A percentile compares a stretch with the other conserved stretches of the same genome.
Evolutionary conservation across 2,113 vertebrate genomes (phyloP).

Genomic region (Bungarus multicinctus): DNA sequence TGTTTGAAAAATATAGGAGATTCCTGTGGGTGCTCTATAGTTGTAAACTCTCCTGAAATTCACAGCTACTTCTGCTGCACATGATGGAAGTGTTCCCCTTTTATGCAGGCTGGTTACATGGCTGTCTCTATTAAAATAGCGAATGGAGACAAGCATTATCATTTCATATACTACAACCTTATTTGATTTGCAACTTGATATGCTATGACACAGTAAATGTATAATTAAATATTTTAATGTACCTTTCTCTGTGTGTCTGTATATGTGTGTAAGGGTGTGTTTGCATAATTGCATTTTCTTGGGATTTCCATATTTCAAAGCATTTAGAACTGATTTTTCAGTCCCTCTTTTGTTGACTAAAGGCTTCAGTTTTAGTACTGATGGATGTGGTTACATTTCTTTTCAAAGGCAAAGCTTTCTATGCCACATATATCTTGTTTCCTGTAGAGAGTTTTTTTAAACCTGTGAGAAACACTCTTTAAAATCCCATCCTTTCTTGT

Average conservation of each 20-base stretch:
- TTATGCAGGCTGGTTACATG: background rate
- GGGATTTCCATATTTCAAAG: background rate
- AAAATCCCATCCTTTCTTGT: background rate
- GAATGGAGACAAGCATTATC: background rate
- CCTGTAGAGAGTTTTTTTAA: background rate
- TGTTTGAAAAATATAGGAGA: background rate
- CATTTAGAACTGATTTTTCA: background rate
- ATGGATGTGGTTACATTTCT: constrained; percentile 29
- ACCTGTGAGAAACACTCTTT: background rate
- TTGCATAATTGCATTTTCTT: background rate
- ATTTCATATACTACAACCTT: background rate
- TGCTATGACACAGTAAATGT: background rate
- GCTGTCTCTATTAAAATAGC: background rate
- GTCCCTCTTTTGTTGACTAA: background rate
- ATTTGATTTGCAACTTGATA: background rate
- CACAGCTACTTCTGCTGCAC: background rate
- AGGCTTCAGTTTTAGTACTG: background rate
- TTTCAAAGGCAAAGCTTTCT: background rate
- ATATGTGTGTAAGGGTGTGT: background rate
- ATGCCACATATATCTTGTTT: constrained; percentile 1
- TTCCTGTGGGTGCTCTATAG: background rate
- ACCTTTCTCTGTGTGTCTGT: background rate
- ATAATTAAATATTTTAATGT: background rate
- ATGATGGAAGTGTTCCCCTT: background rate
- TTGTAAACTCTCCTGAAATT: background rate